Percentiles rank a stretch among this genome's conserved stretches.
phyloP scores from a whole-genome alignment of 2,888 invertebrate species.

The Scaptomyza parva region DNA sequence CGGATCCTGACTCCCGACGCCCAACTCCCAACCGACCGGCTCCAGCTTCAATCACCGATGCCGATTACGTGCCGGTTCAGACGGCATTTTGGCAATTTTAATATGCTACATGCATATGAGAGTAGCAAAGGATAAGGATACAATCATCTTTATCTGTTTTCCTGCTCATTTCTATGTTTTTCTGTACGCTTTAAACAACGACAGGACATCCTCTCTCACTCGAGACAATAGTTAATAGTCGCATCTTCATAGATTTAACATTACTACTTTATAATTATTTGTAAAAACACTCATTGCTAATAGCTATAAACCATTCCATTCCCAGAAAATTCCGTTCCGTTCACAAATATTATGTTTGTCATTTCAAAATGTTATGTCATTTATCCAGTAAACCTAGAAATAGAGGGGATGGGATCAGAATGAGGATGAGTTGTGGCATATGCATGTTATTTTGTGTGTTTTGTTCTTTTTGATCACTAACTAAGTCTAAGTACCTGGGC shows the following conservation, averaged over 20 bases:
- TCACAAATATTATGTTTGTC: neutral
- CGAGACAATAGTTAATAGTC: neutral
- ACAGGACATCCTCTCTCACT: neutral
- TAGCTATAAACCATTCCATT: neutral
- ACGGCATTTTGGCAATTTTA: constrained; percentile 57
- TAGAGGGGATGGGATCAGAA: neutral
- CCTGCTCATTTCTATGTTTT: neutral
- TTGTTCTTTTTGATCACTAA: constrained; percentile 44
- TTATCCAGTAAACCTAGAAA: neutral
- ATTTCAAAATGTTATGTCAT: neutral
- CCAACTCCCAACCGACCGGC: neutral
- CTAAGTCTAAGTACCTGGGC: constrained; percentile 57
- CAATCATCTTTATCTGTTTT: constrained; percentile 11
- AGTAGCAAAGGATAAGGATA: constrained; percentile 22
- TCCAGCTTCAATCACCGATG: constrained; percentile 23
- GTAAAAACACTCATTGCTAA: too few relatives aligned
- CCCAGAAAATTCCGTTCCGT: too few relatives aligned
- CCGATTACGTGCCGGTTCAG: constrained; percentile 56
- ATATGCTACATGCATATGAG: constrained; percentile 63
- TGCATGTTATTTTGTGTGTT: constrained; percentile 12
- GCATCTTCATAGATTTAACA: too few relatives aligned
- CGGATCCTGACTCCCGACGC: neutral
- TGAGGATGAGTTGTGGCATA: constrained; percentile 22
- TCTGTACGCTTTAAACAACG: constrained; percentile 1
- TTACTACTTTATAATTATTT: too few relatives aligned